Conservation (phyloP, 1,140 invertebrate species). For the Augochlora pura region DNA sequence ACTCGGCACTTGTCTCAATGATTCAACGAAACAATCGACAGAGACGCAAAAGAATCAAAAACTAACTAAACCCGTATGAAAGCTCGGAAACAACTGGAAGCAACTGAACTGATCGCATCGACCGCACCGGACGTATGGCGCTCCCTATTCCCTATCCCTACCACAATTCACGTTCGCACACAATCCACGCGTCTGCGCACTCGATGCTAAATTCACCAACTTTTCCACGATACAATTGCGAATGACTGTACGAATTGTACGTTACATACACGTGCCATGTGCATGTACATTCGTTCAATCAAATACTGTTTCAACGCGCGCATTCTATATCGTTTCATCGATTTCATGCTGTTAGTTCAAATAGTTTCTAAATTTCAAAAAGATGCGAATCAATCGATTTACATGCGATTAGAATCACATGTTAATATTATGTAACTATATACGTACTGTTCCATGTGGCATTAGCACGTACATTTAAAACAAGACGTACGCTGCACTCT, state of each 20-base stretch:
- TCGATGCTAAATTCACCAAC: not conserved
- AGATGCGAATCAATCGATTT: not conserved
- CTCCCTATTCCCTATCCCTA: too few species aligned
- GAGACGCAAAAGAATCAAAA: not conserved
- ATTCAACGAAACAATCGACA: not conserved
- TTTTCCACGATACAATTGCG: not conserved
- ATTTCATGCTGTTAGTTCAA: too few species aligned
- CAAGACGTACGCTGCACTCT: too few species aligned
- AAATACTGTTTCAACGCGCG: not conserved
- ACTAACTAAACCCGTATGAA: not conserved
- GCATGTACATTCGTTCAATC: not conserved
- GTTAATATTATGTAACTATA: not conserved
- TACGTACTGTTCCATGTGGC: too few species aligned
- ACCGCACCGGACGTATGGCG: slow-evolving; percentile 11
- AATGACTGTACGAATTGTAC: too few species aligned
- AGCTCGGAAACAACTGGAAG: slow-evolving; percentile 52
- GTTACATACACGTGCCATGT: too few species aligned
- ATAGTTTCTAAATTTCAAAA: not conserved
- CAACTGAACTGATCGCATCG: slow-evolving; percentile 37
- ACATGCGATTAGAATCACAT: not conserved
- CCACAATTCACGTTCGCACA: too few species aligned
- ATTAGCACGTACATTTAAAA: too few species aligned
- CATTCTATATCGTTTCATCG: too few species aligned
- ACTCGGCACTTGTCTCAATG: not conserved
- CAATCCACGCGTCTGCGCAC: too few species aligned